phyloP scores from a whole-genome alignment of 2,888 invertebrate species.

The Allophyes oxyacanthae region DNA sequence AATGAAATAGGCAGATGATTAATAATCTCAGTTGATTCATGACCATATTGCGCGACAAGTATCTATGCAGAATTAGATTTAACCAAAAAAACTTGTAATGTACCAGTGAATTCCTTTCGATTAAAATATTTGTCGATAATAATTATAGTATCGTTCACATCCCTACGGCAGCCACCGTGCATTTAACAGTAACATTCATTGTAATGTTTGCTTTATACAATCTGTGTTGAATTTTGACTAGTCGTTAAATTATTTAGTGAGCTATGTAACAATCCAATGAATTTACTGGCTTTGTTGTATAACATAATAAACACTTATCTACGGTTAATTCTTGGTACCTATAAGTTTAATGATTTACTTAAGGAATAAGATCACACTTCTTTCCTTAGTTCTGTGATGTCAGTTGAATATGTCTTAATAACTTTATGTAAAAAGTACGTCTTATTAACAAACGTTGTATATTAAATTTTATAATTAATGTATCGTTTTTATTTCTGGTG shows the following conservation, averaged over 20 bases:
- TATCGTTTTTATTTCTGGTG: no score
- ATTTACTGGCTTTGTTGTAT: slow-evolving; percentile 21
- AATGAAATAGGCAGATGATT: background rate
- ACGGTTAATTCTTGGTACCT: slow-evolving; percentile 9
- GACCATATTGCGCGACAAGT: no score
- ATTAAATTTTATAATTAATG: no score
- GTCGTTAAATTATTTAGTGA: slow-evolving; percentile 45
- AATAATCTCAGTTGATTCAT: no score
- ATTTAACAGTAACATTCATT: slow-evolving; percentile 52
- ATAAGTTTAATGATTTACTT: slow-evolving; percentile 11
- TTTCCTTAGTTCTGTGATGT: background rate
- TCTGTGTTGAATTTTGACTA: slow-evolving; percentile 50
- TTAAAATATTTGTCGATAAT: slow-evolving; percentile 26
- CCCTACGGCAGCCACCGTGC: slow-evolving; percentile 29
- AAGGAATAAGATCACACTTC: background rate
- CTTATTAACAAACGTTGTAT: no score
- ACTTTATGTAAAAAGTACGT: no score
- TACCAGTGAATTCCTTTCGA: no score
- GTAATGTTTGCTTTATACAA: slow-evolving; percentile 50
- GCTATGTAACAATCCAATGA: slow-evolving; percentile 37
- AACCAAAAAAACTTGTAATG: background rate
- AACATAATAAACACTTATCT: slow-evolving; percentile 8
- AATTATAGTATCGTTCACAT: slow-evolving; percentile 16
- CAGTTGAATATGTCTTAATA: no score
- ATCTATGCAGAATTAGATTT: no score